Base-by-base conservation (phyloP, 2,113 vertebrate species). In the Hippocampus barbouri region DNA sequence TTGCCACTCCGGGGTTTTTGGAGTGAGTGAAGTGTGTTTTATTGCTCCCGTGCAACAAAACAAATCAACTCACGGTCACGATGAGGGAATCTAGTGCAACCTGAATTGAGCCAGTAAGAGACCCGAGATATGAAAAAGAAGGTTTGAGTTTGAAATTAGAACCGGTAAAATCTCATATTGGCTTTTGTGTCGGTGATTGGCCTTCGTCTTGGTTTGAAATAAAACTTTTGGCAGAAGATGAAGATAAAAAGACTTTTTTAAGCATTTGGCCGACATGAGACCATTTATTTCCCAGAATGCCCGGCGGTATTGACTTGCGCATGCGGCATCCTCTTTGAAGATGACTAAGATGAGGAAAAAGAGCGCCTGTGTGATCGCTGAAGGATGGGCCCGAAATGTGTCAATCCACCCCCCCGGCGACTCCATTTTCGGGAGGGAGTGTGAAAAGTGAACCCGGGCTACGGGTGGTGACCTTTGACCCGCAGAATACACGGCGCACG, bases 391-490 rank as follows among this genome's bases (percentile, higher is more conserved):
- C 12, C 43, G 23, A 47, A n/a, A 8, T 47, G 43, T 68, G 27
- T 59, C 51, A 20, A 41, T 67, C 14, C 16, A 27, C 30, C 57
- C 30, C 34, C 27, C 30, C 23, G 6, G 27, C 47, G 4, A 9
- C 9, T 5, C 0, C 15, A 61, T 60, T 59, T 72, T 53, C n/a
- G 12, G 60, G 53, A 15, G 59, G 34, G 5, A 10, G 68, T 64
- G 69, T 75, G 60, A 72, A 76, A 71, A 71, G 63, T 10, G 60
- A 61, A 70, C 0, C 8, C 9, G 38, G 10, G 38, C 51, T 30
- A 69, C 25, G 34, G 34, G 34, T 23, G n/a, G 16, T 45, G 34
- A 71, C 11, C 49, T 62, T 53, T 72, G 69, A 57, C 61, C 45
- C 65, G 49, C 54, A 30, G 21, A 54, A 61, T 53, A 64, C 16